Evolutionary conservation across 2,888 invertebrate species (phyloP).

Genomic region (Dicyrtoma fusca): DNA sequence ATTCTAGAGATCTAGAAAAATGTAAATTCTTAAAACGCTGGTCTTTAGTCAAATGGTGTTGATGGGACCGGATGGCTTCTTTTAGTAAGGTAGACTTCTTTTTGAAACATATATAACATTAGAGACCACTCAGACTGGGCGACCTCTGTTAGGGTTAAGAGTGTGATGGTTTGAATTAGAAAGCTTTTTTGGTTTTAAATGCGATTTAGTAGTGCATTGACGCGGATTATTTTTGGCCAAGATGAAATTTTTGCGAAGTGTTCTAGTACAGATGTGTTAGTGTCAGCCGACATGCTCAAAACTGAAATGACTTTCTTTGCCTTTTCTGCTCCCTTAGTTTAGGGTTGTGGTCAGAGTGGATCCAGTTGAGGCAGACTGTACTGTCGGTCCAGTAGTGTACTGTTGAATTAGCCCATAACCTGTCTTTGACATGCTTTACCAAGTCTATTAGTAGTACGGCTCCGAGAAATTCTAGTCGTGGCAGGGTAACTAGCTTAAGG

Average conservation of each 20-base stretch:
- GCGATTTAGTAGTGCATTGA: neutral
- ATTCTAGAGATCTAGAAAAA: neutral
- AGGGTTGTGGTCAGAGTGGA: conserved; percentile 29
- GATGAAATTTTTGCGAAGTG: neutral
- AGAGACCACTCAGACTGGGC: too few relatives aligned
- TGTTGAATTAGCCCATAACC: neutral
- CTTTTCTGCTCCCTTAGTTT: neutral
- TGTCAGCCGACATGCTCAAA: neutral
- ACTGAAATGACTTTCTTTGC: neutral
- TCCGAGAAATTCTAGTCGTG: neutral
- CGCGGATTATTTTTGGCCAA: neutral
- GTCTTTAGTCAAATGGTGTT: neutral
- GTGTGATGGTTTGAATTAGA: too few relatives aligned
- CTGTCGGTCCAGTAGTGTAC: conserved; percentile 56
- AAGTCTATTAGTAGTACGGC: neutral
- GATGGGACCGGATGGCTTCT: neutral
- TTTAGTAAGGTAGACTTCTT: neutral
- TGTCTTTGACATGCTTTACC: neutral
- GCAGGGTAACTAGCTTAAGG: neutral
- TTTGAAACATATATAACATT: too few relatives aligned
- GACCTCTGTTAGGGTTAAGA: too few relatives aligned
- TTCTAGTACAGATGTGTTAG: neutral
- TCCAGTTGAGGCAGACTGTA: conserved; percentile 57
- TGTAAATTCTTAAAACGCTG: neutral
- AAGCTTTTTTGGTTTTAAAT: too few relatives aligned